Evolutionary conservation across 2,888 invertebrate genomes (phyloP), one percentile per base, ranked within the genome.

Genomic region (Drosophila dives): DNA sequence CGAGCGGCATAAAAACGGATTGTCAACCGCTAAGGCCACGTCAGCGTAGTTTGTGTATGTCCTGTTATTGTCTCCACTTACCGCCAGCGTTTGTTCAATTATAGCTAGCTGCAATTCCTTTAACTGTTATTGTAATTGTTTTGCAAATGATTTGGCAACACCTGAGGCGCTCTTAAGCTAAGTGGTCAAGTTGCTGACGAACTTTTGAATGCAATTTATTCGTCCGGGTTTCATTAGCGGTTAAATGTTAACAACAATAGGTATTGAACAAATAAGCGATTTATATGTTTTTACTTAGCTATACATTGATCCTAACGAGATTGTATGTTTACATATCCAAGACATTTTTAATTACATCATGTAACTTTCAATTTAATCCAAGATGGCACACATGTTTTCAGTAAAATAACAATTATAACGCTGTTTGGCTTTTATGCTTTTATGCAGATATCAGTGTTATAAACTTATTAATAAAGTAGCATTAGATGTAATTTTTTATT

Each of bases 21-120:
- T 54, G 33, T 0, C 60, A 29, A 54, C 20, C 55, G 59, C 55
- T 80, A 90, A 78, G 90, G 86, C 90, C 86, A 87, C 86, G 86
- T 87, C 86, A 87, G 91, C 77, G 32, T 12, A 58, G 54, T 49
- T 48, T 32, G 56, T 48, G 63, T 62, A 33, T 45, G 60, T 42
- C 8, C n/a, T 42, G 53, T 49, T 38, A 42, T 55, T 55, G 42
- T 49, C 23, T 45, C 50, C 29, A 68, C 32, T 58, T 42, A 26
- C 6, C 49, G 36, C 26, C 48, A 32, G 54, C 42, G 42, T 5
- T 64, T 36, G 23, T 42, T 29, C 20, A 34, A 67, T 68, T 71
- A 62, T 69, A 63, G 45, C 64, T 59, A 64, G 63, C 29, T 50
- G 56, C 36, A 72, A 70, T 76, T 88, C 69, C 63, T 59, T 72